Percentiles rank a stretch among this genome's conserved stretches.
Conservation (phyloP, 2,797 vertebrate genomes). For the Pangasius macronema region DNA sequence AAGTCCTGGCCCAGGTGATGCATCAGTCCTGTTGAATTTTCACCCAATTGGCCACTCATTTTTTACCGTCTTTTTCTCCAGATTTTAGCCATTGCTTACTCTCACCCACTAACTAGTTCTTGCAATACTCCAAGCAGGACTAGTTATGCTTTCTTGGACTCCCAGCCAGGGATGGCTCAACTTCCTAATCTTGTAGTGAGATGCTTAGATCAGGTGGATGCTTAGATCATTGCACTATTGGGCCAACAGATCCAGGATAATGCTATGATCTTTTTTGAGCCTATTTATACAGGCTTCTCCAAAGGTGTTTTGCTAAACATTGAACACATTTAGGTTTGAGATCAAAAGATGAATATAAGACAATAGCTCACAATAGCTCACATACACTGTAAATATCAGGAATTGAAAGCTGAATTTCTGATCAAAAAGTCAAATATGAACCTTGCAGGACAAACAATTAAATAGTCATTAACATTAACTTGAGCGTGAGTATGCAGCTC, state of each 20-base stretch:
- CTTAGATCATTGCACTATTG: not conserved
- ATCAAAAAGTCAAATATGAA: not conserved
- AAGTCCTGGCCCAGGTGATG: not conserved
- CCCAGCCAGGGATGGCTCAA: not conserved
- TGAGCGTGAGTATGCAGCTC: not conserved
- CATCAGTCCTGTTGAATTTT: not conserved
- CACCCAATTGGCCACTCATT: not conserved
- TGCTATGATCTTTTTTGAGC: not conserved
- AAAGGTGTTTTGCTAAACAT: not conserved
- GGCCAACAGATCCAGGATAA: not conserved
- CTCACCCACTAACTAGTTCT: not conserved
- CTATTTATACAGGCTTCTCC: not conserved
- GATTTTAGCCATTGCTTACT: not conserved
- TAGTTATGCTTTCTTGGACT: not conserved
- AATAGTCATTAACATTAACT: not conserved
- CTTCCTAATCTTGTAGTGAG: not conserved
- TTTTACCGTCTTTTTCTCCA: not conserved
- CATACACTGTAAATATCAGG: not conserved
- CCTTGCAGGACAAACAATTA: not conserved
- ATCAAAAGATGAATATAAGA: not conserved
- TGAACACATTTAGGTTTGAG: not conserved
- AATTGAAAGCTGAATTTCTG: not conserved
- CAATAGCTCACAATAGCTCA: not conserved
- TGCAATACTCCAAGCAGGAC: not conserved
- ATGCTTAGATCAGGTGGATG: not conserved